Percentiles rank a stretch among this genome's conserved stretches.
Evolutionary conservation across 2,888 invertebrate species (phyloP).

Genomic region (Cremastinae sp.): DNA sequence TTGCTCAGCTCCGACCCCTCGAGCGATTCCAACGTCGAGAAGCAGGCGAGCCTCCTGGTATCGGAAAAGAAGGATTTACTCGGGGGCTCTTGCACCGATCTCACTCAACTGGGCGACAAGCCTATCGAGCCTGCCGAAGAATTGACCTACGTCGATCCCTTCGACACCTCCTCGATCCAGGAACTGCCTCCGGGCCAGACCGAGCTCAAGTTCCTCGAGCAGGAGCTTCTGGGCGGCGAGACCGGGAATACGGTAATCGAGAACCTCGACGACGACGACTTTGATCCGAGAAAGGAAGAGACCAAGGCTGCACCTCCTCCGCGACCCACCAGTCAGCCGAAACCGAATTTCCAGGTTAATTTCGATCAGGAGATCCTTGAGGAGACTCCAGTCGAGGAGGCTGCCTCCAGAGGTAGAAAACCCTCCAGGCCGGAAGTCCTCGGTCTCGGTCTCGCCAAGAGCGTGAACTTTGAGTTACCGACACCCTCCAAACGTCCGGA

Average conservation of each 20-base stretch:
- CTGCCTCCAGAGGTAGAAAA: slow-evolving; percentile 71
- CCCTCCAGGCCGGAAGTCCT: slow-evolving; percentile 86
- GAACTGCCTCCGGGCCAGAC: slow-evolving; percentile 89
- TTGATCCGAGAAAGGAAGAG: slow-evolving; percentile 86
- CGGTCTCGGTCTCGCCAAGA: slow-evolving; percentile 76
- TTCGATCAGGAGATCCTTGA: slow-evolving; percentile 60
- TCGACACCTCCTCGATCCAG: slow-evolving; percentile 90
- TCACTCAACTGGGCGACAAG: slow-evolving; percentile 86
- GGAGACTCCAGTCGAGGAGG: neutral
- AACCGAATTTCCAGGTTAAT: slow-evolving; percentile 61
- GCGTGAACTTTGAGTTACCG: slow-evolving; percentile 85
- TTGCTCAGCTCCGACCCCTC: slow-evolving; percentile 64
- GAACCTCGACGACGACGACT: slow-evolving; percentile 88
- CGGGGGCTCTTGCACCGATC: slow-evolving; percentile 89
- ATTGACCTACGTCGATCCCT: slow-evolving; percentile 88
- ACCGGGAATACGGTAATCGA: slow-evolving; percentile 68
- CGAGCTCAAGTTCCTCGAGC: slow-evolving; percentile 89
- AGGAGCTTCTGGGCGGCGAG: slow-evolving; percentile 85
- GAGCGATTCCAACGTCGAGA: slow-evolving; percentile 50
- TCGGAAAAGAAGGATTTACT: slow-evolving; percentile 85
- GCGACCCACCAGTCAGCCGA: slow-evolving; percentile 54
- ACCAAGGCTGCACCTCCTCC: slow-evolving; percentile 59
- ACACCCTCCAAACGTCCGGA: slow-evolving; percentile 81
- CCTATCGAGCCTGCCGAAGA: slow-evolving; percentile 86
- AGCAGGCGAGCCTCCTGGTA: slow-evolving; percentile 36